A percentile compares a stretch with the other conserved stretches of the same genome.
Conservation (phyloP, 2,888 invertebrate species). For the Drosophila mercatorum region DNA sequence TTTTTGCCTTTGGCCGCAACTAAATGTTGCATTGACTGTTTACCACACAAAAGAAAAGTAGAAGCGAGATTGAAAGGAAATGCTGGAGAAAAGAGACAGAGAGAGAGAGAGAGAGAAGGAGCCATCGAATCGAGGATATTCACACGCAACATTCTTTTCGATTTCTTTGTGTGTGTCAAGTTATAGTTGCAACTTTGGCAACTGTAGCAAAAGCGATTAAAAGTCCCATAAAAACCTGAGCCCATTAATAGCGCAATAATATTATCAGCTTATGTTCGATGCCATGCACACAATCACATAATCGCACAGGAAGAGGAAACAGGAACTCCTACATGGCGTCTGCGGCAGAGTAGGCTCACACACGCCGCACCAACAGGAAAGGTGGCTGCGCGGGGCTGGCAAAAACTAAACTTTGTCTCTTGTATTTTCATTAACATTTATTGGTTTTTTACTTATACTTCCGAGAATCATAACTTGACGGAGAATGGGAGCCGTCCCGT, state of each 20-base stretch:
- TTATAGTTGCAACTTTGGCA: conserved; percentile 74
- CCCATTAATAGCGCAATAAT: conserved; percentile 80
- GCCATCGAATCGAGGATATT: conserved; percentile 10
- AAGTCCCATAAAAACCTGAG: conserved; percentile 80
- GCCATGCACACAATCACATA: conserved; percentile 55
- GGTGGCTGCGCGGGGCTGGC: background rate
- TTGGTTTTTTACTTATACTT: conserved; percentile 77
- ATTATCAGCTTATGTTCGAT: conserved; percentile 80
- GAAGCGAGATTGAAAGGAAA: background rate
- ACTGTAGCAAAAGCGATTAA: conserved; percentile 82
- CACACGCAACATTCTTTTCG: conserved; percentile 61
- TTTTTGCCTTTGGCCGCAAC: conserved; percentile 66
- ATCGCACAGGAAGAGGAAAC: conserved; percentile 28
- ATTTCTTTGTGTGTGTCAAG: conserved; percentile 48
- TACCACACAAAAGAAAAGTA: conserved; percentile 38
- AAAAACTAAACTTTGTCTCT: conserved; percentile 75
- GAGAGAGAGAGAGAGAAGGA: background rate
- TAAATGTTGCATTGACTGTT: conserved; percentile 70
- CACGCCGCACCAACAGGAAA: conserved; percentile 7
- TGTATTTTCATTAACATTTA: conserved; percentile 82
- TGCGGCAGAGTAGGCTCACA: conserved; percentile 38
- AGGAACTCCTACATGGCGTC: conserved; percentile 15
- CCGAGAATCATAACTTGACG: conserved; percentile 63
- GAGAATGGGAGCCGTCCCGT: background rate
- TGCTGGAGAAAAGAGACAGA: background rate